These are phyloP conservation scores for Philereme transversata DNA, from an alignment of 2,888 invertebrate genomes.

Conservation along the genomic window DNA sequence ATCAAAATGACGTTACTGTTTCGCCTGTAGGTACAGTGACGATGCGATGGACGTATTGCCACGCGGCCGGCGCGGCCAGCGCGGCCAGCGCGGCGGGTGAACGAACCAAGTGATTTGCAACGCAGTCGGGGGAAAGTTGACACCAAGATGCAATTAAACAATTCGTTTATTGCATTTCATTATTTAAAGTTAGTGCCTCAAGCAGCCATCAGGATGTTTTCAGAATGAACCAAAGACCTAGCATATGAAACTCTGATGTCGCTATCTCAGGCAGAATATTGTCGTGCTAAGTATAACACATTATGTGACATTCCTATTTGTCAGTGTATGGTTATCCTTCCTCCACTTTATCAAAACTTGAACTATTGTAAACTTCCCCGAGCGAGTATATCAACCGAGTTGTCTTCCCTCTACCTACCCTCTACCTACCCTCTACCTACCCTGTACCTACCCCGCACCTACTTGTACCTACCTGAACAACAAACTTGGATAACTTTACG, in stretches of 20 bases:
- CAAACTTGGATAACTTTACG: slow-evolving; percentile 20
- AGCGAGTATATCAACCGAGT: slow-evolving; percentile 6
- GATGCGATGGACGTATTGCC: too few species aligned
- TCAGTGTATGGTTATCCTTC: slow-evolving; percentile 14
- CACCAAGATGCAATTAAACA: slow-evolving; percentile 20
- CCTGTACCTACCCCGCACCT: too few species aligned
- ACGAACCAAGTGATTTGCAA: slow-evolving; percentile 25
- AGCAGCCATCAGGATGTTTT: too few species aligned
- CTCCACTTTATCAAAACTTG: slow-evolving; percentile 22
- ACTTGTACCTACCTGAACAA: slow-evolving; percentile 5
- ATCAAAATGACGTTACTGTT: not conserved
- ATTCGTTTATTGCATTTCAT: slow-evolving; percentile 16
- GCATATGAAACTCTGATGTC: too few species aligned
- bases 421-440: too few species aligned
- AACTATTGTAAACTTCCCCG: slow-evolving; percentile 16
- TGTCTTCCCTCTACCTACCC: slow-evolving; percentile 6
- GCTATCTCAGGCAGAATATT: too few species aligned
- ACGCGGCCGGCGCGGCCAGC: not conserved
- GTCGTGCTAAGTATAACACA: not conserved
- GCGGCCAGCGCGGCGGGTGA: slow-evolving; percentile 19
- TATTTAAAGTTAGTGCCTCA: too few species aligned
- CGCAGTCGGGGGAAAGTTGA: slow-evolving; percentile 19
- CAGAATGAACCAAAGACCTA: too few species aligned
- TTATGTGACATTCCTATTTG: slow-evolving; percentile 1
- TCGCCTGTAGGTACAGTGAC: not conserved